Evolutionary conservation across 2,113 vertebrate genomes (phyloP).

Genomic region (Casuarius casuarius): DNA sequence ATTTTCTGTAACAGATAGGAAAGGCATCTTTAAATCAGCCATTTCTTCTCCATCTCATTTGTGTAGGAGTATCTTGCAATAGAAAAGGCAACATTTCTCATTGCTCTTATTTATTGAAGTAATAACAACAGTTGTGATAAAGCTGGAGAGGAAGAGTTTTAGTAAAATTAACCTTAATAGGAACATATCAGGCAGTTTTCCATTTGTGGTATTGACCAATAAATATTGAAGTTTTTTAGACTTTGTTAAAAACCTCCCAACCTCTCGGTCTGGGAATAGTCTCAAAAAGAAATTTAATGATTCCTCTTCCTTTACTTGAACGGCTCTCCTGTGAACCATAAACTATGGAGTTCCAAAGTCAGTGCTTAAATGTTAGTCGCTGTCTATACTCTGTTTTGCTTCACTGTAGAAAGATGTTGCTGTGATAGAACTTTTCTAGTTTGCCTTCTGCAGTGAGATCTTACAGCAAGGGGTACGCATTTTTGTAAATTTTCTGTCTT

Average conservation of each 20-base stretch:
- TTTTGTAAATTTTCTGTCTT: neutral
- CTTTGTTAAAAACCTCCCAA: neutral
- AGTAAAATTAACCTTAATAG: neutral
- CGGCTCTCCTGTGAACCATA: neutral
- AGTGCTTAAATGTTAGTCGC: neutral
- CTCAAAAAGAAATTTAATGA: neutral
- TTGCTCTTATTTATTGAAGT: constrained; percentile 41
- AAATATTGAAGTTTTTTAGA: neutral
- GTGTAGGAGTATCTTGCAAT: neutral
- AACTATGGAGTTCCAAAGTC: neutral
- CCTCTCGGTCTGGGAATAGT: neutral
- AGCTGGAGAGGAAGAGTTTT: neutral
- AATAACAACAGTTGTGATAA: neutral
- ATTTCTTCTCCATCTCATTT: neutral
- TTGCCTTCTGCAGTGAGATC: neutral
- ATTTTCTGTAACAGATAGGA: neutral
- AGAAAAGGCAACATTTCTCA: constrained; percentile 21
- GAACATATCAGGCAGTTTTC: neutral
- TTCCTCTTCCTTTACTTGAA: neutral
- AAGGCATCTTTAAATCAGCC: neutral
- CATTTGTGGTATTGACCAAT: neutral
- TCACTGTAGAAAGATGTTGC: neutral
- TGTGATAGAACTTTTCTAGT: neutral
- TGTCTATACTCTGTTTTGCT: neutral
- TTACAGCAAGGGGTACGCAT: neutral